Base-by-base conservation (phyloP, 2,888 invertebrate genomes). In the Drosophila meridiana region DNA sequence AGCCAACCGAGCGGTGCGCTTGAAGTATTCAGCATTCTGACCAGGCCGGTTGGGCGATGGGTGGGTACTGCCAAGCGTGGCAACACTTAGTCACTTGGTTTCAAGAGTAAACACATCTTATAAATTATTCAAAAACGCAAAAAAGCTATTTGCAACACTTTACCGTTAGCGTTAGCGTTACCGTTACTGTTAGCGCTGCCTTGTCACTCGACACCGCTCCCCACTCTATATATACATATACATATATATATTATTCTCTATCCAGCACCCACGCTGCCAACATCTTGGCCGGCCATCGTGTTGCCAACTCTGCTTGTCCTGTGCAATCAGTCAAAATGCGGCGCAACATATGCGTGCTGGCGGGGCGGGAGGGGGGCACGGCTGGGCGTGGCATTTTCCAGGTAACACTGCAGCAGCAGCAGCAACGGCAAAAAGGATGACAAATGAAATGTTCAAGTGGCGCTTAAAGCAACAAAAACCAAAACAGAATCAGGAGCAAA, bases 61-160 rank as follows among this genome's bases (percentile, higher is more conserved):
- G 13, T 67, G 53, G 63, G 59, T 53, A 38, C 65, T 78, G 74
- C 70, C 78, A 78, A 68, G 82, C 78, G 69, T 82, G 76, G 80
- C 83, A 80, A 86, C 89, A 90, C 86, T 86, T 85, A 86, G 90
- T 86, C 86, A 90, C 90, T 90, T 86, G 86, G 87, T 81, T 86
- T 90, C 90, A 86, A 86, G 87, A 88, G 86, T 86, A 87, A 87
- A 90, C 90, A 89, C 87, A 90, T 87, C 90, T 87, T 87, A 90
- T 87, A 87, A 87, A 87, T 87, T 87, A 87, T 87, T 90, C 89
- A 90, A 82, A 87, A 87, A 90, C 87, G 90, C 87, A 87, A 90
- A 89, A 87, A 87, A 87, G 90, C 87, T 87, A 87, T 87, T 87
- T 87, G 87, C 87, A 87, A 90, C 87, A 87, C 87, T 87, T 90